Evolutionary conservation across 2,888 invertebrate genomes (phyloP).

Genomic region (Rhingia campestris): DNA sequence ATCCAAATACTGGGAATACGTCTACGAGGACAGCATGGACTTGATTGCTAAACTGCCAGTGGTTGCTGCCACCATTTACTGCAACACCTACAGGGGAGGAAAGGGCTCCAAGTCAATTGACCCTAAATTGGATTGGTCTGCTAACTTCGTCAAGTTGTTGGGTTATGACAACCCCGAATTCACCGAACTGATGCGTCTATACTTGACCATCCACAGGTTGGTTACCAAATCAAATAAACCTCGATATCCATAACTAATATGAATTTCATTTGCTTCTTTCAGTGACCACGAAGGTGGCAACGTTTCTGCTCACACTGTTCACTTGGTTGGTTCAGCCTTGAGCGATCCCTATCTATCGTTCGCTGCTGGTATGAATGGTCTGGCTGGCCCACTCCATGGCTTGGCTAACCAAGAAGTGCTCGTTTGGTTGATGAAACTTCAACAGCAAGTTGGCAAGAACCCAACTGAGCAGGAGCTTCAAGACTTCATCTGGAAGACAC

Average conservation of each 20-base stretch:
- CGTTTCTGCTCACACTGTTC: constrained; percentile 94
- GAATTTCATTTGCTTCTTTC: constrained; percentile 7
- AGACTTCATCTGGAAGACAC: constrained; percentile 98
- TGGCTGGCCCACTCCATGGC: constrained; percentile 95
- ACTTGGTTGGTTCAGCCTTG: constrained; percentile 93
- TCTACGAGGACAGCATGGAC: constrained; percentile 93
- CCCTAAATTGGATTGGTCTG: constrained; percentile 91
- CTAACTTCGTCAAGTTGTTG: constrained; percentile 92
- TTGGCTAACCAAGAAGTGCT: constrained; percentile 96
- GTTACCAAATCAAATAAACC: not conserved
- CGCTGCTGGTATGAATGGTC: constrained; percentile 92
- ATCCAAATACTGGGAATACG: constrained; percentile 89
- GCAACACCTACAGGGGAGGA: constrained; percentile 87
- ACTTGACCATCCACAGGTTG: constrained; percentile 90
- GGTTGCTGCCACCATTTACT: constrained; percentile 93
- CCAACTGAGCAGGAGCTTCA: constrained; percentile 95
- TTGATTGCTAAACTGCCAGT: constrained; percentile 94
- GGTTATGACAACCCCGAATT: constrained; percentile 89
- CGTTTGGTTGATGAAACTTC: constrained; percentile 95
- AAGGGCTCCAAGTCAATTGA: constrained; percentile 91
- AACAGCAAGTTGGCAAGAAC: constrained; percentile 92
- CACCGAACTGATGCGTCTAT: constrained; percentile 92
- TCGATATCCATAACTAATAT: not conserved
- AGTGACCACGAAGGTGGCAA: constrained; percentile 94
- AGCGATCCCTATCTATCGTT: constrained; percentile 94